Evolutionary conservation across 2,113 vertebrate genomes (phyloP), one percentile per base, ranked within the genome.

Genomic region (Fregetta grallaria): DNA sequence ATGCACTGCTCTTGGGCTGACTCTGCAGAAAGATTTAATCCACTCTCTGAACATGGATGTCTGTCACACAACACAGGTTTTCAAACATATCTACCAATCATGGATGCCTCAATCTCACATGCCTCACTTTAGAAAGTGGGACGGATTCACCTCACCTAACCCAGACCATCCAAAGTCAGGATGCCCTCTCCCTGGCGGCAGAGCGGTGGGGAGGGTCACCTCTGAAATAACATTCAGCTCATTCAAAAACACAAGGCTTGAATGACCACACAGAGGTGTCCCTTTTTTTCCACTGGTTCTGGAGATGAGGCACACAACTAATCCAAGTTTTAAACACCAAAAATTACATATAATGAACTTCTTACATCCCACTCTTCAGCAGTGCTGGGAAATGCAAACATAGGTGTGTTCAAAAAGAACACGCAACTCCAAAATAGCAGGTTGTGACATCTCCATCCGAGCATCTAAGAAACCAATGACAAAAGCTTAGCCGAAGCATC

Each of bases 191-290:
- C 22, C 25, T 85, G 20, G 21, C 72, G 13, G 21, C 2, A 58
- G 5, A 17, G 26, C 3, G 18, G 0, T 4, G 3, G 42, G 14
- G 30, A 40, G 14, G 7, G 45, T 38, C 5, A 8, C 21, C 13
- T 77, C 62, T 82, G 29, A 40, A 72, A 9, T 1, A 87, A 71
- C 17, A 27, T 61, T 50, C 40, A 50, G 32, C 19, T 80, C 42
- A 52, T 40, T 86, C 27, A 77, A 71, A 86, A 92, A 42, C 14
- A 53, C 15, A 65, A 40, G 16, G 45, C 56, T 61, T 80, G 38
- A 88, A 81, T 30, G 45, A 76, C 22, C n/a, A 66, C 45, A 36
- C 32, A 81, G 45, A 53, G 11, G 22, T 11, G 3, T 58, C 56
- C 44, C 20, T 71, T 68, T 58, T 44, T 86, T 58, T 16, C 47